These are phyloP conservation scores for Mormoops blainvillei DNA, from an alignment of 2,113 vertebrate species.

Conservation along the genomic window DNA sequence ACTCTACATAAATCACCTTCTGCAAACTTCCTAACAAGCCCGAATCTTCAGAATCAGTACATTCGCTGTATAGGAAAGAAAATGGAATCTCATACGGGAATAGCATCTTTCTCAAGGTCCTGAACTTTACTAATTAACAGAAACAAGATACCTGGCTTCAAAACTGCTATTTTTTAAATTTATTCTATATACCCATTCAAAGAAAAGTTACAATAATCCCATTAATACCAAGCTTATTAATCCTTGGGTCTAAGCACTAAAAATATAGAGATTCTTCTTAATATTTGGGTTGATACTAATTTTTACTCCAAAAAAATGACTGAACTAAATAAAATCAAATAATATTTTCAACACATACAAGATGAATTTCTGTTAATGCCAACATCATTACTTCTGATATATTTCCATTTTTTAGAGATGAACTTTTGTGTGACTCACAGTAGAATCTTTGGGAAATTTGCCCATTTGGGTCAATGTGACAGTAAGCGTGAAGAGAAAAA, in stretches of 20 bases:
- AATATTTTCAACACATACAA: not conserved
- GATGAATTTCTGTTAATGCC: not conserved
- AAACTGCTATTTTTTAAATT: not conserved
- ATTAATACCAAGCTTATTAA: not conserved
- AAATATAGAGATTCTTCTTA: not conserved
- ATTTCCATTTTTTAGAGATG: conserved; percentile 1
- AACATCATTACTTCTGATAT: conserved; percentile 20
- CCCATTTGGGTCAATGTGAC: not conserved
- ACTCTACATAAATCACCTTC: not conserved
- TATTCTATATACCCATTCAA: not conserved
- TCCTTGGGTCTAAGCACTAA: not conserved
- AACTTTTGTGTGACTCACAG: not conserved
- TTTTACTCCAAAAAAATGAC: not conserved
- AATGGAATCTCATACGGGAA: not conserved
- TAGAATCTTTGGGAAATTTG: conserved; percentile 2
- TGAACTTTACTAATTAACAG: not conserved
- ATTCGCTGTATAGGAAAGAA: not conserved
- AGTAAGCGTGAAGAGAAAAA: not conserved
- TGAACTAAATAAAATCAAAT: not conserved
- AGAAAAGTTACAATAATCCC: not conserved
- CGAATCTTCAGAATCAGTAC: not conserved
- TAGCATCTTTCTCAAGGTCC: not conserved
- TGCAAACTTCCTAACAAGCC: not conserved
- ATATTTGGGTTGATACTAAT: not conserved
- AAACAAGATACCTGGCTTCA: not conserved